A percentile compares a stretch with the other conserved stretches of the same genome.
Evolutionary conservation across 2,888 invertebrate genomes (phyloP).

Genomic region (Leptinotarsa rubiginosa): DNA sequence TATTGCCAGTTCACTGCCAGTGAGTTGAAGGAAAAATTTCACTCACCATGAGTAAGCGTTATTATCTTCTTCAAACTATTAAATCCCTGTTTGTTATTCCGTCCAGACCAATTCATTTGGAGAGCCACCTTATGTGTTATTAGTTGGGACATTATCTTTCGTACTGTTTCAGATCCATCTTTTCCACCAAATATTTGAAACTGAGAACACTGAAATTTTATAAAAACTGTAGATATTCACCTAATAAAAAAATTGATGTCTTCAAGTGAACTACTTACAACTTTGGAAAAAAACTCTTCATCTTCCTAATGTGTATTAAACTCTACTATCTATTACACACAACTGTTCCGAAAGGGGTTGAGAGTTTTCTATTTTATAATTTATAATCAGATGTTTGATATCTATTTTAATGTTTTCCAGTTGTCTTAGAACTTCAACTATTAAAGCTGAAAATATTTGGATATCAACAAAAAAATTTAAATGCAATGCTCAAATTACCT

Average conservation of each 20-base stretch:
- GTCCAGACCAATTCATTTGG: background rate
- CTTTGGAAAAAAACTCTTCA: conserved; percentile 6
- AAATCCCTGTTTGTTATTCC: background rate
- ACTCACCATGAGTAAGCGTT: conserved; percentile 9
- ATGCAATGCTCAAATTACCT: background rate
- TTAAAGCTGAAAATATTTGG: background rate
- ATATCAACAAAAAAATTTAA: background rate
- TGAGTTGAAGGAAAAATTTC: background rate
- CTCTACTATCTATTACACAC: background rate
- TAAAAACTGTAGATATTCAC: background rate
- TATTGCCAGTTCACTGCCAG: background rate
- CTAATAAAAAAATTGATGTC: background rate
- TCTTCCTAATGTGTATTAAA: background rate
- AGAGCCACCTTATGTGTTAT: background rate
- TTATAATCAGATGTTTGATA: background rate
- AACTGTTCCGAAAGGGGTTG: background rate
- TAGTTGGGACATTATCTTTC: background rate
- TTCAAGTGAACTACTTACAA: background rate
- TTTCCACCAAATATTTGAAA: conserved; percentile 11
- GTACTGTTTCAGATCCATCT: background rate
- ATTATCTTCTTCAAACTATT: background rate
- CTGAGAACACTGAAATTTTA: conserved; percentile 8
- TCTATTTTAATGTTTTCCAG: conserved; percentile 4
- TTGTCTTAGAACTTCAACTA: conserved; percentile 4
- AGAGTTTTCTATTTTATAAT: background rate